phyloP scores from a whole-genome alignment of 2,888 invertebrate genomes.

The Lordiphosa andalusiaca region DNA sequence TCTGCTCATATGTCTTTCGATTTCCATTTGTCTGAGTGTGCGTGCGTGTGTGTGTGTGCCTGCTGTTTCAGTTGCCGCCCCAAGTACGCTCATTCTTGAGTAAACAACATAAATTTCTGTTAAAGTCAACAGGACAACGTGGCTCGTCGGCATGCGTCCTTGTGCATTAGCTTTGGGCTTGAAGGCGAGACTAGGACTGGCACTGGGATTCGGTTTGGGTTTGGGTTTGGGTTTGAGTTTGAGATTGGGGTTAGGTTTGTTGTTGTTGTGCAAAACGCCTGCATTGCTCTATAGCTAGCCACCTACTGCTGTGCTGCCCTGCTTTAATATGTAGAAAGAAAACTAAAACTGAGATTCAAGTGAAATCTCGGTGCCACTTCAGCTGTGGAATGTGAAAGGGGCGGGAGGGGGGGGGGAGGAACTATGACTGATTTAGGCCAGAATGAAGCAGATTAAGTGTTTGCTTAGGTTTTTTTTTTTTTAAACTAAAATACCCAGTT shows the following conservation, averaged over 20 bases:
- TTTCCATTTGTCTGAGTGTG: conserved; percentile 5
- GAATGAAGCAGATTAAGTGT: too few relatives aligned
- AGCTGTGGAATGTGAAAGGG: too few relatives aligned
- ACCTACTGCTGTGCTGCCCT: conserved; percentile 6
- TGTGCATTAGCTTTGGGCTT: conserved; percentile 26
- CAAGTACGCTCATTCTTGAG: conserved; percentile 49
- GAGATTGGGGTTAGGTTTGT: neutral
- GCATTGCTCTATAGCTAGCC: neutral
- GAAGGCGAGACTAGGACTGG: neutral
- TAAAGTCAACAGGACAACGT: conserved; percentile 55
- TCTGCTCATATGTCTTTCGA: conserved; percentile 34
- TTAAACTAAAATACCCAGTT: too few relatives aligned
- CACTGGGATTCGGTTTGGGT: neutral
- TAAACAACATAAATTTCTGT: conserved; percentile 71
- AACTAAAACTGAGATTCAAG: conserved; percentile 7
- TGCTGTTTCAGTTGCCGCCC: neutral
- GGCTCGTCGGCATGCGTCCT: conserved; percentile 17
- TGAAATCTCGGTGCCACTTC: too few relatives aligned
- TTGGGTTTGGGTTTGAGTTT: neutral
- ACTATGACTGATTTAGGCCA: too few relatives aligned
- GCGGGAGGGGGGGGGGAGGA: too few relatives aligned
- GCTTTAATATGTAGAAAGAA: neutral
- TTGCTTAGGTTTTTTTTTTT: too few relatives aligned
- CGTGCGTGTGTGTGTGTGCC: neutral
- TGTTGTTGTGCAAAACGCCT: too few relatives aligned